Evolutionary conservation across 1,140 invertebrate species (phyloP).

Genomic region (Zaprionus gabonicus): DNA sequence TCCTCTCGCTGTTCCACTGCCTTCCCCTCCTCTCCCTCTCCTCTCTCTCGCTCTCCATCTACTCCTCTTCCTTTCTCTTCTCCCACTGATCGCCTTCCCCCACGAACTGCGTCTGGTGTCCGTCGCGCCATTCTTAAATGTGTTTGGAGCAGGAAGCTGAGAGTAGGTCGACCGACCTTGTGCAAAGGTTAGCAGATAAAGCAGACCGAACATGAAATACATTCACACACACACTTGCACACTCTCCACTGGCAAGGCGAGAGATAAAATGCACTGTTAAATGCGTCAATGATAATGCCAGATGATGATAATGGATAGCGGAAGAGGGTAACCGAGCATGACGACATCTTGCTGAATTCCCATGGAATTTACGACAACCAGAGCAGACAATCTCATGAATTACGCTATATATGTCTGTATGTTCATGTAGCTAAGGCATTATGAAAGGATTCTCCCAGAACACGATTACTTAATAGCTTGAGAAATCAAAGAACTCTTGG

Average conservation of each 20-base stretch:
- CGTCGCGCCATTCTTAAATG: conserved; percentile 5
- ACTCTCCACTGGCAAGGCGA: conserved; percentile 2
- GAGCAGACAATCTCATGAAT: not conserved
- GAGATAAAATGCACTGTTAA: conserved; percentile 45
- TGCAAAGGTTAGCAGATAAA: conserved; percentile 50
- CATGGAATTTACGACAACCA: conserved; percentile 23
- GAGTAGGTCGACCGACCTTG: conserved; percentile 45
- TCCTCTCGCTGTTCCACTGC: not conserved
- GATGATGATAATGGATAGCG: conserved; percentile 51
- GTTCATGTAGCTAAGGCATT: not conserved
- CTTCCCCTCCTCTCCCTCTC: not conserved
- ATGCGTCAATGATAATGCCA: conserved; percentile 53
- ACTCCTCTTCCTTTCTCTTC: not conserved
- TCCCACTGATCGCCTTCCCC: not conserved
- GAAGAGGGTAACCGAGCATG: conserved; percentile 39
- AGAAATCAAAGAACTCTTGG: not conserved
- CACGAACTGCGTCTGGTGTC: not conserved
- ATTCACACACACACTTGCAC: not conserved
- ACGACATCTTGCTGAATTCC: conserved; percentile 30
- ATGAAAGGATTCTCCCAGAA: not conserved
- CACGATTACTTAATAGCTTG: conserved; percentile 25
- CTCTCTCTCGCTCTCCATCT: not conserved
- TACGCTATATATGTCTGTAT: not conserved
- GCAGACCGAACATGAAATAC: conserved; percentile 16
- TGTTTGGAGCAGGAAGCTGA: conserved; percentile 15